Base-by-base conservation (phyloP, 2,113 vertebrate genomes). In the Shinisaurus crocodilurus region DNA sequence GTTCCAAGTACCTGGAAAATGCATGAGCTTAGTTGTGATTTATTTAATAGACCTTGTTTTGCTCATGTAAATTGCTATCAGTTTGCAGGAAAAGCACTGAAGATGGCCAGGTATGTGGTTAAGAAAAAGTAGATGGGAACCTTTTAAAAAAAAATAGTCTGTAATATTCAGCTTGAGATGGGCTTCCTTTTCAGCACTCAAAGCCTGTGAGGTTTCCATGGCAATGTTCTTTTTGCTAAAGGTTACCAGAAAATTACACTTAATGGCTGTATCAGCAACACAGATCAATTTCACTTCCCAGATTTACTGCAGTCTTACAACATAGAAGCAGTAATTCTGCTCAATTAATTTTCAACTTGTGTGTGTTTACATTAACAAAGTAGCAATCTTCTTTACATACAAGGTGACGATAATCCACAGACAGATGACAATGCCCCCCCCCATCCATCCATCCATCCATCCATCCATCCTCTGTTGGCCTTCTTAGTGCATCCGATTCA, bases 211-310 rank as follows among this genome's bases (percentile, higher is more conserved):
- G 27, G 40, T 88, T 93, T 82, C 85, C 32, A 12, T 86, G 76
- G 92, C 90, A 70, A 77, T 34, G 32, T 54, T 93, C 90, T 81
- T 89, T 70, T 89, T 88, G 89, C 54, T 89, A 85, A 93, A 90
- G 5, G 45, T 89, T 92, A 0, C 75, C 65, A 83, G 80, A 65
- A 90, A 89, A 90, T 89, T 6, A 0, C 15, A 6, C 15, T 0
- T 74, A 89, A 91, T 75, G 43, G 80, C 77, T 86, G 40, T 90
- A 87, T 92, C 27, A 32, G 25, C 89, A 88, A 72, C 86, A 90
- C 86, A 90, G 88, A 83, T 94, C 95, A 92, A 40, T 43, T 86
- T 89, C 75, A 40, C 72, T 92, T 32, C 82, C 72, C 76, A 84
- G 81, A 43, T 80, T 89, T 67, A 84, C 0, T 90, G 91, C 85